These are phyloP conservation scores for Macrocentrus cingulum DNA, from an alignment of 1,140 invertebrate species.

Conservation along the genomic window DNA sequence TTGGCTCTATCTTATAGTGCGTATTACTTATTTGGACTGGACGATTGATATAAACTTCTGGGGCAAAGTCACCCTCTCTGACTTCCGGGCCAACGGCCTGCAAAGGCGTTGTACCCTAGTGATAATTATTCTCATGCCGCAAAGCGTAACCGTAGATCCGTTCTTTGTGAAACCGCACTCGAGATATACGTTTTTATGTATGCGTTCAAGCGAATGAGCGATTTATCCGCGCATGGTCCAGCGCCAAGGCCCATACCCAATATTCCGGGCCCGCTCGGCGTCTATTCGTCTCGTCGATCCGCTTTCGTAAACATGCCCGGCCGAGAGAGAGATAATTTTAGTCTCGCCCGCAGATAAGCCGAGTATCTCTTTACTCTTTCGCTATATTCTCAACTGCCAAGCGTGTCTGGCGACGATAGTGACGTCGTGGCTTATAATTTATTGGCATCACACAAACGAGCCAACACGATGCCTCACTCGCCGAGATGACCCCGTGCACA, in stretches of 20 bases:
- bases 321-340: constrained; percentile 22
- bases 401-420: constrained; percentile 41
- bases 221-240: no score
- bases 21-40: not conserved
- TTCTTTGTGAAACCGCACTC: constrained; percentile 23
- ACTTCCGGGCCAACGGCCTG: constrained; percentile 18
- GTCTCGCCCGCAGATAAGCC: constrained; percentile 5
- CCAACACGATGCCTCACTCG: constrained; percentile 25
- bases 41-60: constrained; percentile 3
- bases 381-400: not conserved
- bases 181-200: constrained; percentile 3
- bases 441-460: constrained; percentile 35
- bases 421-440: constrained; percentile 41
- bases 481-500: not conserved
- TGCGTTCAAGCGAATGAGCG: not conserved
- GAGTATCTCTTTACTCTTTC: not conserved
- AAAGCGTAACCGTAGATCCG: constrained; percentile 33
- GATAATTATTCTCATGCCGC: constrained; percentile 30
- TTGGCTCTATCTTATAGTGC: no score
- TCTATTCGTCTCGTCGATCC: constrained; percentile 37
- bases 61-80: constrained; percentile 20
- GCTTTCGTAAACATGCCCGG: constrained; percentile 28
- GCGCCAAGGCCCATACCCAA: no score
- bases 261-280: no score
- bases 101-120: constrained; percentile 28